Evolutionary conservation across 2,113 vertebrate genomes (phyloP), one percentile per base, ranked within the genome.

Genomic region (Zosterops hypoxanthus): DNA sequence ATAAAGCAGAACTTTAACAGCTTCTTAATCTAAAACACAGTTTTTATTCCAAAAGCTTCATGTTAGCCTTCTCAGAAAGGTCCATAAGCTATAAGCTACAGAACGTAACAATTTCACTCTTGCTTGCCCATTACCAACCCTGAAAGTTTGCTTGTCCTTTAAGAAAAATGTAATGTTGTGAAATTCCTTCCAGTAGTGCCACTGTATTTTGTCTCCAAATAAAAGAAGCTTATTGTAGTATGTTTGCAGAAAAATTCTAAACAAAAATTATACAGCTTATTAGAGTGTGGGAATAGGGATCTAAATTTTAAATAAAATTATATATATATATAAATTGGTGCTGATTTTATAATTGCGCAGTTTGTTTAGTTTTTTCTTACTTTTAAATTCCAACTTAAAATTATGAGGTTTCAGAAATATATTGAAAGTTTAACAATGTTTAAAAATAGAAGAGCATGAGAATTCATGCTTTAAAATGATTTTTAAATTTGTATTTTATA

Each of bases 261-360:
- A 98, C 98, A 98, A 98, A 98, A 99, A 98, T 98, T 99, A 98
- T 99, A 99, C 98, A 99, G 98, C 99, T 99, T 99, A 99, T 99
- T 99, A 99, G 99, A 99, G 98, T 99, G 99, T 99, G 99, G 98
- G 99, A 98, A 99, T 99, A 99, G 99, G 99, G 99, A 98, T 99
- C 99, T 99, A 99, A 99, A 99, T 99, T 99, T 99, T 99, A 99
- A 99, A 99, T 99, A 99, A 99, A 99, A 98, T 98, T 98, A 98
- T 98, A 98, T 98, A 98, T 99, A 99, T 99, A 99, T 99, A 99
- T 99, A 99, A 99, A 99, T 99, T 98, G 99, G 99, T 99, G 99
- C 99, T 99, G 99, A 99, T 99, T 99, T 99, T 99, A 99, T 99
- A 99, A 99, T 99, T 99, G 99, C 99, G 98, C 98, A 99, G 99